phyloP scores from a whole-genome alignment of 2,888 invertebrate species.

The Pseudococcus jackbeardsleyi region DNA sequence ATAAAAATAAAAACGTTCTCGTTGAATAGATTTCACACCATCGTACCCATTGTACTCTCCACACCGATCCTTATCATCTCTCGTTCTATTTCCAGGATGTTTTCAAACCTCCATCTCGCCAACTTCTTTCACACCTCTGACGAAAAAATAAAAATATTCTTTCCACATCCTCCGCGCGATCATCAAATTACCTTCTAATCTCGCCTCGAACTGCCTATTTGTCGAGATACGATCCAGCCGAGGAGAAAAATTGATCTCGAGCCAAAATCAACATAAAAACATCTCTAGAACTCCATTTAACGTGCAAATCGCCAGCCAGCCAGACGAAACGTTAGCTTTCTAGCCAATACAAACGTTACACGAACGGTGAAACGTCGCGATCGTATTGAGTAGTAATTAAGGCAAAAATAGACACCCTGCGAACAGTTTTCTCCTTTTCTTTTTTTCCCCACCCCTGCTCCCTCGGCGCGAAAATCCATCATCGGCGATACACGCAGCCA shows the following conservation, averaged over 20 bases:
- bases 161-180: background rate
- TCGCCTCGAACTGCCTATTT: background rate
- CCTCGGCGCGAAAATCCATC: too few species aligned
- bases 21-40: conserved; percentile 3
- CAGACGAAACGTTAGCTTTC: background rate
- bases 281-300: background rate
- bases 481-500: too few species aligned
- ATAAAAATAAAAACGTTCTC: conserved; percentile 15
- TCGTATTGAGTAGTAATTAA: background rate
- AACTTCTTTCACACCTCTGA: background rate
- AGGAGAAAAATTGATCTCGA: background rate
- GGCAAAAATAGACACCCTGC: background rate
- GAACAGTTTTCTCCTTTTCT: background rate
- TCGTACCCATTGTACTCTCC: background rate
- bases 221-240: background rate
- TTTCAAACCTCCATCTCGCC: background rate
- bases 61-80: background rate
- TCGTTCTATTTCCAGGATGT: background rate
- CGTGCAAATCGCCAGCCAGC: background rate
- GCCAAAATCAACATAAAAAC: background rate
- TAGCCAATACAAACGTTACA: conserved; percentile 22
- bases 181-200: conserved; percentile 11
- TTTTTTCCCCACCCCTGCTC: background rate
- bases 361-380: background rate
- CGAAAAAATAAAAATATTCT: background rate